phyloP scores from a whole-genome alignment of 2,888 invertebrate species.

The Acronicta psi region DNA sequence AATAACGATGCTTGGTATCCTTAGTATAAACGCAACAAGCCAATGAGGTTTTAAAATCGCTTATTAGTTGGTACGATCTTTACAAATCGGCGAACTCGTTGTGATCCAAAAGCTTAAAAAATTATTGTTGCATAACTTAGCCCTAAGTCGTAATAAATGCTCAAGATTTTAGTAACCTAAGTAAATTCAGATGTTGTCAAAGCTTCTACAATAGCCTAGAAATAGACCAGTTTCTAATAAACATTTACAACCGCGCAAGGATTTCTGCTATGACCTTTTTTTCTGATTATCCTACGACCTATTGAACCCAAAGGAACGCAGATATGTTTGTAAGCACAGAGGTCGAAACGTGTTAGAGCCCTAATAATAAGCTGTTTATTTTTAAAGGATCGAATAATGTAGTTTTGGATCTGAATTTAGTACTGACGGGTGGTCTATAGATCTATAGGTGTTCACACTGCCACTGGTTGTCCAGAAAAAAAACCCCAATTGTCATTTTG shows the following conservation, averaged over 20 bases:
- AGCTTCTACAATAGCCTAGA: background rate
- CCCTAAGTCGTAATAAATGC: too few species aligned
- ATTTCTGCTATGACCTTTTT: background rate
- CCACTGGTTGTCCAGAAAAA: too few species aligned
- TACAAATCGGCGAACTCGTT: too few species aligned
- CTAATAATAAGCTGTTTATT: constrained; percentile 11
- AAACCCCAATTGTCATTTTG: too few species aligned
- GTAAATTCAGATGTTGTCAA: background rate
- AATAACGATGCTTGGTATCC: background rate
- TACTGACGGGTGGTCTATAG: too few species aligned
- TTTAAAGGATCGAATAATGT: constrained; percentile 8
- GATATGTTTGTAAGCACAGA: constrained; percentile 45
- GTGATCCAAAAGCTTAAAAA: too few species aligned
- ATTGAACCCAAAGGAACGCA: constrained; percentile 44
- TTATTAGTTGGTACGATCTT: too few species aligned
- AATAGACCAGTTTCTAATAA: background rate
- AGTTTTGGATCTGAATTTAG: background rate
- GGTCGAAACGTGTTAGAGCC: constrained; percentile 11
- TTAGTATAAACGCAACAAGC: too few species aligned
- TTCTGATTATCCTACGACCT: background rate
- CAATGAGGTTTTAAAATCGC: too few species aligned
- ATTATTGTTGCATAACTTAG: too few species aligned
- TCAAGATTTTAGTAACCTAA: too few species aligned
- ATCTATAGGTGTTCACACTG: too few species aligned
- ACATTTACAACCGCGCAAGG: background rate